Evolutionary conservation across 2,797 vertebrate genomes (phyloP), one percentile per base, ranked within the genome.

Genomic region (Momotus momota): DNA sequence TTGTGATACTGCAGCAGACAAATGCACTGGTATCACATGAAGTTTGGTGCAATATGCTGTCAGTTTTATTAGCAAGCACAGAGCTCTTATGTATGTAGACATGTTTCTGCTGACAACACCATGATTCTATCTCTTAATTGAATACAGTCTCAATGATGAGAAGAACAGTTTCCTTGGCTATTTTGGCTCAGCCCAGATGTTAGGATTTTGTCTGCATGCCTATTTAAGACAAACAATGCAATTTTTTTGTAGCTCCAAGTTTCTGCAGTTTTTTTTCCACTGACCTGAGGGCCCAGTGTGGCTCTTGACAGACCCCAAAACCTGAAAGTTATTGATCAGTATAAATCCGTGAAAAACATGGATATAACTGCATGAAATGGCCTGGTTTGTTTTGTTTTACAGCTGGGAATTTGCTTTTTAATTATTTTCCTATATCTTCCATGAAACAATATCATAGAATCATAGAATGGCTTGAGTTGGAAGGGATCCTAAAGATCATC

Each of bases 61-160:
- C 81, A 49, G 40, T 13, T 67, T 83, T 66, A 41, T 43, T 6
- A 86, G 51, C 60, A 52, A 75, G 58, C 25, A 22, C 62, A 26
- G 33, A 81, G 27, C 21, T 79, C 58, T 45, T 55, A 3, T 18
- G 48, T 11, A 41, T 35, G 5, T 4, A 43, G 64, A 46, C 52
- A 14, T 3, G 9, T 13, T 87, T 69, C 78, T 92, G 71, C 69
- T 92, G 88, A 75, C 65, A 91, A 4, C 45, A 33, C 43, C 43
- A 72, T 18, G 26, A 29, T 64, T 96, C 86, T 93, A 45, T 14
- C 46, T 89, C 67, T 58, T 51, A 19, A n/a, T 72, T 78, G 26
- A 81, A 46, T 35, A 12, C 19, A 58, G 31, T n/a, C 67, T 43
- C 67, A 60, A 5, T 23, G 57, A n/a, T 10, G 35, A 86, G 69